phyloP scores from a whole-genome alignment of 2,797 vertebrate genomes.

The Pipistrellus pygmaeus region DNA sequence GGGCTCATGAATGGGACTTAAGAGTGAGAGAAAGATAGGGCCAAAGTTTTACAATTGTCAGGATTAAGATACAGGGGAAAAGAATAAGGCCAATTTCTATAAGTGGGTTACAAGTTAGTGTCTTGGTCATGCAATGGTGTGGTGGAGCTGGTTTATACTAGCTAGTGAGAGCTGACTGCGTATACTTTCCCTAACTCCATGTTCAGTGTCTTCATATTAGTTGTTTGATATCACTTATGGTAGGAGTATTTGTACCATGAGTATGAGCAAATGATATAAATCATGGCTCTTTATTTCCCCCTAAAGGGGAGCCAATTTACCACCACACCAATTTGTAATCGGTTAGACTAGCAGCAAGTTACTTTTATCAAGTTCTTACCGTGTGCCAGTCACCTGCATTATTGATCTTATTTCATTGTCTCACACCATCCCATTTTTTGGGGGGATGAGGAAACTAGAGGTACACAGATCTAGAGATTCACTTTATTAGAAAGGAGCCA shows the following conservation, averaged over 20 bases:
- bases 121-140: background rate
- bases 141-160: background rate
- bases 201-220: background rate
- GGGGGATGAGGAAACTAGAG: background rate
- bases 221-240: conserved; percentile 47
- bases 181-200: conserved; percentile 2
- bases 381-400: background rate
- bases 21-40: conserved; percentile 21
- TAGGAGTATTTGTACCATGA: background rate
- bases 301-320: background rate
- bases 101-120: background rate
- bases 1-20: background rate
- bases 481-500: conserved; percentile 17
- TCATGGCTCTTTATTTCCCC: background rate
- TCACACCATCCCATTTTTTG: background rate
- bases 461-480: conserved; percentile 10
- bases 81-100: background rate
- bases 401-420: background rate
- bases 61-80: background rate
- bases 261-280: conserved; percentile 27
- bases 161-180: background rate
- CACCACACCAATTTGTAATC: background rate
- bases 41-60: background rate
- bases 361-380: conserved; percentile 6
- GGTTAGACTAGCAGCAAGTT: background rate